These are phyloP conservation scores for Catostylus mosaicus DNA, from an alignment of 30 jellyfish, hydroid and myxozoan species.

Conservation along the genomic window DNA sequence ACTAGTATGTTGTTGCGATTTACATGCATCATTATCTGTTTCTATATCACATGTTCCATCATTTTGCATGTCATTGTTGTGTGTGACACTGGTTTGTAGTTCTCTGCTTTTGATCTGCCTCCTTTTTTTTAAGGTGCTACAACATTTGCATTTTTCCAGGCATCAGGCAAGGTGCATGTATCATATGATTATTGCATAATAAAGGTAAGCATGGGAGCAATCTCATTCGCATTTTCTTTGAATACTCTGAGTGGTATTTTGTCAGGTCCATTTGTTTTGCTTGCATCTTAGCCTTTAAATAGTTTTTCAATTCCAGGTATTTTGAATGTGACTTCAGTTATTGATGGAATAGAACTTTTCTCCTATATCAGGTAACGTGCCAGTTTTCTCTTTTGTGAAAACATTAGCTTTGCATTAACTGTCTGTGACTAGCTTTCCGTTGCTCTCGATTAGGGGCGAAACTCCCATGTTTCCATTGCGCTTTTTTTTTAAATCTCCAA, in stretches of 20 bases:
- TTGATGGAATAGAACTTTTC: slow-evolving; percentile 14
- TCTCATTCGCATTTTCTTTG: not conserved
- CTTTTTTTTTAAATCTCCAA: slow-evolving; percentile 32
- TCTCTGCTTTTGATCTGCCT: slow-evolving; percentile 13
- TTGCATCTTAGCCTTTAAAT: slow-evolving; percentile 10
- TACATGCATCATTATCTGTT: slow-evolving; percentile 25
- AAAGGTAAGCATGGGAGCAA: slow-evolving; percentile 44
- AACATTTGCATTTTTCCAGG: slow-evolving; percentile 41
- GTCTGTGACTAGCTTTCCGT: slow-evolving; percentile 35
- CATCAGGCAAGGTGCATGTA: slow-evolving; percentile 42
- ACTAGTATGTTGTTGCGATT: slow-evolving; percentile 21
- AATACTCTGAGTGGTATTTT: slow-evolving; percentile 14
- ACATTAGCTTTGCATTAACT: slow-evolving; percentile 18
- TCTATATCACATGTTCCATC: slow-evolving; percentile 31
- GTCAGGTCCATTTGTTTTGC: not conserved
- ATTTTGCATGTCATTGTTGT: slow-evolving; percentile 33
- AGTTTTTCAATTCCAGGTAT: slow-evolving; percentile 28
- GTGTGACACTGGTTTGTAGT: slow-evolving; percentile 49
- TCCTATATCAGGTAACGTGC: slow-evolving; percentile 16
- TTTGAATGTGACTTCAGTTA: slow-evolving; percentile 26
- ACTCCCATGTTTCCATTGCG: slow-evolving; percentile 48
- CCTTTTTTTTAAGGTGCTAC: slow-evolving; percentile 47
- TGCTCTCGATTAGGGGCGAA: slow-evolving; percentile 4
- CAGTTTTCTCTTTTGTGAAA: slow-evolving; percentile 18
- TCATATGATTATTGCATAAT: slow-evolving; percentile 16